Conservation (phyloP, 2,888 invertebrate species). For the Cheilosia vulpina region DNA sequence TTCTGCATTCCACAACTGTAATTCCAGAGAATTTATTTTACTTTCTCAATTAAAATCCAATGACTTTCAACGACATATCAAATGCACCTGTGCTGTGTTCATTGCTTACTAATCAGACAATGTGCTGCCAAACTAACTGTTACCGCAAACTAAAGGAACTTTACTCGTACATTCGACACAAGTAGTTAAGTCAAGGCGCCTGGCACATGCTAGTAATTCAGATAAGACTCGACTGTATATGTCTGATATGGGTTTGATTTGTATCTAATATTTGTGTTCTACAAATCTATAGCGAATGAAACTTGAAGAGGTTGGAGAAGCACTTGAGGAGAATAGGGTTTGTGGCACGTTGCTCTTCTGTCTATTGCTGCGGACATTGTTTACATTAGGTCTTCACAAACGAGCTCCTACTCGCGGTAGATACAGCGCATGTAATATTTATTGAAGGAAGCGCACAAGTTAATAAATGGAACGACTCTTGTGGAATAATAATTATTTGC, state of each 20-base stretch:
- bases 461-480: too few species aligned
- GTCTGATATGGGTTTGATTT: not conserved
- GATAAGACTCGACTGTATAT: slow-evolving; percentile 21
- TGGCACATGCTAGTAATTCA: slow-evolving; percentile 17
- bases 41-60: not conserved
- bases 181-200: not conserved
- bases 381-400: not conserved
- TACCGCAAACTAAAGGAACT: not conserved
- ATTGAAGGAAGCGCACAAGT: too few species aligned
- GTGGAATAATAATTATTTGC: too few species aligned
- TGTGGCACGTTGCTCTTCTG: not conserved
- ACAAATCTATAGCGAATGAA: not conserved
- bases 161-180: slow-evolving; percentile 7
- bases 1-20: not conserved
- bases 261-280: slow-evolving; percentile 1
- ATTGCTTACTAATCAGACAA: slow-evolving; percentile 1
- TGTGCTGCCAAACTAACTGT: not conserved
- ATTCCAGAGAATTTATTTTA: too few species aligned
- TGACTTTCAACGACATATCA: not conserved
- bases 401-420: not conserved
- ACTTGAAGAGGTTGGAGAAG: not conserved
- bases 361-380: not conserved
- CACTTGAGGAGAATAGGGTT: slow-evolving; percentile 15
- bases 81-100: not conserved
- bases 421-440: too few species aligned